Percentiles rank a stretch among this genome's conserved stretches.
These are phyloP conservation scores for Hexactinellida sp. DNA, from an alignment of 37 sponge, comb jelly and placozoan species.

Conservation along the genomic window DNA sequence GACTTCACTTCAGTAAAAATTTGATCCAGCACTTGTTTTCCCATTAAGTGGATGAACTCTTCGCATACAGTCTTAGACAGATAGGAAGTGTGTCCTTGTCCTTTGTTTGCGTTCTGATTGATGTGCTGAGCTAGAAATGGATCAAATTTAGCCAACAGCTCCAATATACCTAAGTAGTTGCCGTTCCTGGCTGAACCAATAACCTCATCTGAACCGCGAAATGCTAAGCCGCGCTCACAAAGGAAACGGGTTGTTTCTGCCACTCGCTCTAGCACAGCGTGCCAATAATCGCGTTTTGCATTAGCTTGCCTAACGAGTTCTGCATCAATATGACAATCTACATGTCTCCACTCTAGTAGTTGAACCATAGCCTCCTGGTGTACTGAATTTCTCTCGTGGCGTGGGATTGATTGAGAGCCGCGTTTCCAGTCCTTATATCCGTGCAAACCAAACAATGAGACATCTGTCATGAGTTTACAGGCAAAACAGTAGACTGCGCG, in stretches of 20 bases:
- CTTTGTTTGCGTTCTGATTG: slow-evolving; percentile 20
- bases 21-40: slow-evolving; percentile 15
- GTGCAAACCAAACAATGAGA: background rate
- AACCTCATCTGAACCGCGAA: slow-evolving; percentile 21
- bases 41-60: slow-evolving; percentile 23
- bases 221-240: slow-evolving; percentile 16
- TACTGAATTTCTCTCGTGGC: background rate
- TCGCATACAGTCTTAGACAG: slow-evolving; percentile 20
- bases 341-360: background rate
- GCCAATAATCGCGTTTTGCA: slow-evolving; percentile 20
- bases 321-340: slow-evolving; percentile 12
- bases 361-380: background rate
- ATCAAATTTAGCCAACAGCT: slow-evolving; percentile 22
- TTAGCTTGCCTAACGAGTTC: slow-evolving; percentile 14
- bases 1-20: slow-evolving; percentile 5
- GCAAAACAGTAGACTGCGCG: background rate
- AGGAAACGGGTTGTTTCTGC: slow-evolving; percentile 16
- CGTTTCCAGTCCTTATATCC: background rate
- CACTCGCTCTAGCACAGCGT: slow-evolving; percentile 14
- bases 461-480: slow-evolving; percentile 1
- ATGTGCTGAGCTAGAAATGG: slow-evolving; percentile 10
- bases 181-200: slow-evolving; percentile 21
- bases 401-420: background rate
- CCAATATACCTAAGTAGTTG: slow-evolving; percentile 22
- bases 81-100: slow-evolving; percentile 22